A percentile compares a stretch with the other conserved stretches of the same genome.
These are phyloP conservation scores for Mercenaria mercenaria DNA, from an alignment of 1,140 invertebrate genomes.

Conservation along the genomic window DNA sequence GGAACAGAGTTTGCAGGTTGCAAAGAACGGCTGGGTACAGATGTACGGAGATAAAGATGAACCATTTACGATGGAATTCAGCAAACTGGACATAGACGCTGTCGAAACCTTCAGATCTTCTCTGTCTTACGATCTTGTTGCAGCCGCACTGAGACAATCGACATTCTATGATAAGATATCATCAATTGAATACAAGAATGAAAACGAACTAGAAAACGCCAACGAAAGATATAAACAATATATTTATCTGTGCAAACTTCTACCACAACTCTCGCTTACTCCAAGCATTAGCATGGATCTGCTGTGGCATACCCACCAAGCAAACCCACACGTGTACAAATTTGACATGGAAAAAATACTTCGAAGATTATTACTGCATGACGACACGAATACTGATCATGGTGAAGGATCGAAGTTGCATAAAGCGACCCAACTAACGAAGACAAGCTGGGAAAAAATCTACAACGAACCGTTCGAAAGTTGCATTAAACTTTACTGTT, in stretches of 20 bases:
- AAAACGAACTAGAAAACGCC: constrained; percentile 83
- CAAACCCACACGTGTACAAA: constrained; percentile 83
- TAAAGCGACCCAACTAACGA: constrained; percentile 62
- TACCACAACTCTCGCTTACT: constrained; percentile 84
- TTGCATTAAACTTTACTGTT: too few species aligned
- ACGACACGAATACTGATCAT: constrained; percentile 85
- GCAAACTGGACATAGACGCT: neutral
- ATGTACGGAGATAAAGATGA: constrained; percentile 21
- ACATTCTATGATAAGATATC: constrained; percentile 85
- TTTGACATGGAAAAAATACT: constrained; percentile 84
- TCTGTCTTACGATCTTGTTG: constrained; percentile 82
- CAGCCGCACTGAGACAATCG: constrained; percentile 83
- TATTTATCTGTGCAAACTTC: constrained; percentile 82
- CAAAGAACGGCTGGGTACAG: neutral
- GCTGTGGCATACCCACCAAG: constrained; percentile 86
- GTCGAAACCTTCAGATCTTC: neutral
- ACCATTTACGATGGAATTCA: neutral
- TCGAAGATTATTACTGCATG: constrained; percentile 83
- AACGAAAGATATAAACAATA: constrained; percentile 84
- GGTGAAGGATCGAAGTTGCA: constrained; percentile 80
- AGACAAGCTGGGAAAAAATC: constrained; percentile 65
- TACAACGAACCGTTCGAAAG: constrained; percentile 67
- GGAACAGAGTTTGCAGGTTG: constrained; percentile 62
- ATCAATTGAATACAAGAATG: constrained; percentile 85
- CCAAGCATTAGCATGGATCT: constrained; percentile 87